phyloP scores from a whole-genome alignment of 2,888 invertebrate genomes.

The Hylaea fasciaria region DNA sequence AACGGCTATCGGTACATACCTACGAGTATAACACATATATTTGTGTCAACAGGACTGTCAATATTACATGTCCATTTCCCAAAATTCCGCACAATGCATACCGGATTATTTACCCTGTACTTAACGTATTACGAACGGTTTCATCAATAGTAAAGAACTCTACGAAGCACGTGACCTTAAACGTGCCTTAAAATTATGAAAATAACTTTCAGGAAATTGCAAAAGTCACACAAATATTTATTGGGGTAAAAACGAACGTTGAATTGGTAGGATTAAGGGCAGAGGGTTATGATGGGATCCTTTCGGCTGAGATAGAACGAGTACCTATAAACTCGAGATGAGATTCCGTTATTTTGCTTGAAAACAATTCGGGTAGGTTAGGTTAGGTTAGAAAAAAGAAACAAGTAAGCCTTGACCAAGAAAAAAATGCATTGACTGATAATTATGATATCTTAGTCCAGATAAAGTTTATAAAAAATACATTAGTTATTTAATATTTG shows the following conservation, averaged over 20 bases:
- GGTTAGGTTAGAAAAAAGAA: too few relatives aligned
- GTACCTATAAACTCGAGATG: not conserved
- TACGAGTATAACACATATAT: too few relatives aligned
- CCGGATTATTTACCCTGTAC: too few relatives aligned
- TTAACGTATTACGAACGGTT: not conserved
- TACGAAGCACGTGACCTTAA: not conserved
- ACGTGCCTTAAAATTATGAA: not conserved
- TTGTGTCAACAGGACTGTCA: too few relatives aligned
- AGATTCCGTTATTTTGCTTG: not conserved
- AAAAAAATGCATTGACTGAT: too few relatives aligned
- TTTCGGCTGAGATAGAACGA: not conserved
- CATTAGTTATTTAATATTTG: not conserved
- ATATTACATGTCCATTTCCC: too few relatives aligned
- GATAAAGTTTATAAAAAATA: too few relatives aligned
- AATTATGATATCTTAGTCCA: too few relatives aligned
- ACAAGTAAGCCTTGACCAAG: too few relatives aligned
- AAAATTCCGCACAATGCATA: not conserved
- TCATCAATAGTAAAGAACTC: constrained; percentile 10
- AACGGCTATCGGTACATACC: not conserved
- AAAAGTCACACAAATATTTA: constrained; percentile 8
- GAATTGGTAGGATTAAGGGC: not conserved
- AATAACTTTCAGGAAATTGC: constrained; percentile 4
- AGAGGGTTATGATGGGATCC: not conserved
- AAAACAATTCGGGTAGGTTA: not conserved
- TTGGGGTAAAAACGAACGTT: not conserved